Percentiles rank a stretch among this genome's conserved stretches.
Evolutionary conservation across 2,797 vertebrate species (phyloP).

Genomic region (Enteromius paludinosus): DNA sequence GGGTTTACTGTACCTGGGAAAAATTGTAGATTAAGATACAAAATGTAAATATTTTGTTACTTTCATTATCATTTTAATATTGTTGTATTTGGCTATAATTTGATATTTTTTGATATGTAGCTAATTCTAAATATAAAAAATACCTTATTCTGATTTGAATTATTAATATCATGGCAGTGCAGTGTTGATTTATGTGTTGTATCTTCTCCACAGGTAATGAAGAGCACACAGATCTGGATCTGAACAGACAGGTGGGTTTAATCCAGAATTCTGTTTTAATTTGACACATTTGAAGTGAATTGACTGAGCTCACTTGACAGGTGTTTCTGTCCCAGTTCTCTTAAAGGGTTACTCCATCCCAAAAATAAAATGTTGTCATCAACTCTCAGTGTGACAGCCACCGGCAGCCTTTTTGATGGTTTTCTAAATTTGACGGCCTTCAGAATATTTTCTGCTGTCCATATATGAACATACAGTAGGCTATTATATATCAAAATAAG

Average conservation of each 20-base stretch:
- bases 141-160: too few relatives aligned
- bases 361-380: too few relatives aligned
- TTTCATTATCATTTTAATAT: background rate
- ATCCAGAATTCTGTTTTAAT: background rate
- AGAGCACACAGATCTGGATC: slow-evolving; percentile 71
- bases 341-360: too few relatives aligned
- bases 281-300: background rate
- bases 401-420: too few relatives aligned
- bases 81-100: background rate
- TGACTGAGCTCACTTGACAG: background rate
- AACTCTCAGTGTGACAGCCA: too few relatives aligned
- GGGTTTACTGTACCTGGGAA: background rate
- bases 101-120: too few relatives aligned
- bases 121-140: too few relatives aligned
- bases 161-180: background rate
- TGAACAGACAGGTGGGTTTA: slow-evolving; percentile 76
- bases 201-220: slow-evolving; percentile 31
- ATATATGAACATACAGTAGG: too few relatives aligned
- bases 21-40: background rate
- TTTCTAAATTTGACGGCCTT: too few relatives aligned
- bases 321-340: too few relatives aligned
- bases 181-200: background rate
- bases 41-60: background rate
- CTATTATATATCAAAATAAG: too few relatives aligned
- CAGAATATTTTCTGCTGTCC: too few relatives aligned